Percentiles rank a stretch among this genome's conserved stretches.
phyloP scores from a whole-genome alignment of 64 coral and sea anemone species.

The Dendronephthya gigantea region DNA sequence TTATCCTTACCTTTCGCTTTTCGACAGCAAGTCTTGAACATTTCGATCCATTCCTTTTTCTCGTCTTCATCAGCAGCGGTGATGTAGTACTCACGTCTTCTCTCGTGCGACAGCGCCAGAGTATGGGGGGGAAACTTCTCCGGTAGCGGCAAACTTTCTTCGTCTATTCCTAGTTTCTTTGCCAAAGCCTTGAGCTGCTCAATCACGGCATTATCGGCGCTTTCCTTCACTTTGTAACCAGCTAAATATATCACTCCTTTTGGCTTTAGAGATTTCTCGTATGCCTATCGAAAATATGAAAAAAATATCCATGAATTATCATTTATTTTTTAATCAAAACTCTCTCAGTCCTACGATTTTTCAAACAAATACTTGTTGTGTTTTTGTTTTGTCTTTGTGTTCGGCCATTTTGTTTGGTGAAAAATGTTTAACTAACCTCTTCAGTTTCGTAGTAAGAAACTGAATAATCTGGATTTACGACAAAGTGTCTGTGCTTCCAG shows the following conservation, averaged over 20 bases:
- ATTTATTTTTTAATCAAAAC: too few species aligned
- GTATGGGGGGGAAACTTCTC: neutral
- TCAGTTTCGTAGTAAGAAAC: constrained; percentile 1
- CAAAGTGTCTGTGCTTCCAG: neutral
- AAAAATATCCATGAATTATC: too few species aligned
- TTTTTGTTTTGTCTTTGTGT: too few species aligned
- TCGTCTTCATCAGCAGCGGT: neutral
- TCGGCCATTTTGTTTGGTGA: too few species aligned
- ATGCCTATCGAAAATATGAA: too few species aligned
- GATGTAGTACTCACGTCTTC: neutral
- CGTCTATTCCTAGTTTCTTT: neutral
- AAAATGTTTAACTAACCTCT: constrained; percentile 7
- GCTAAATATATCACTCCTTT: neutral
- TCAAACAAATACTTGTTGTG: too few species aligned
- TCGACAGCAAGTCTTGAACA: neutral
- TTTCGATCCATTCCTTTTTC: constrained; percentile 7
- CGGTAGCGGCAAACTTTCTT: neutral
- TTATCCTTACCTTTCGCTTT: neutral
- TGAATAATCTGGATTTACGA: constrained; percentile 3
- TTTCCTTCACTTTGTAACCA: neutral
- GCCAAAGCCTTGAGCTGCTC: neutral
- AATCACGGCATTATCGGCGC: neutral
- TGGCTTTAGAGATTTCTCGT: neutral
- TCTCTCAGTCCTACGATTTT: too few species aligned
- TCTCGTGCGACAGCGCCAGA: neutral